Conservation (phyloP, 2,113 vertebrate species). For the Irena cyanogastra region DNA sequence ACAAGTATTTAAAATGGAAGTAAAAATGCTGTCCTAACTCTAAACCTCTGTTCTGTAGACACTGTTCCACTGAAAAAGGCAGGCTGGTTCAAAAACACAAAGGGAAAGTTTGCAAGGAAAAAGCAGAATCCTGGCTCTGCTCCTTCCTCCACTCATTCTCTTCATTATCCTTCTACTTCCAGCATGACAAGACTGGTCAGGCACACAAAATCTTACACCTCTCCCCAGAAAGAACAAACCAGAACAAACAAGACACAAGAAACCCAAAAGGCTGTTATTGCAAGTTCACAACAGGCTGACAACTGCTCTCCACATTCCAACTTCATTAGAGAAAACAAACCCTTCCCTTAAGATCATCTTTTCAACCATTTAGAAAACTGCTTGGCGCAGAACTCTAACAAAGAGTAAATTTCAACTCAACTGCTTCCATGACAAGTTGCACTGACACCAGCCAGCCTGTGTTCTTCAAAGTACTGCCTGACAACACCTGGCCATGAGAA, state of each 20-base stretch:
- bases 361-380: neutral
- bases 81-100: neutral
- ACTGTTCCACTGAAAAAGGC: neutral
- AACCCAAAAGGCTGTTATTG: neutral
- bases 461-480: neutral
- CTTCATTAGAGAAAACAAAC: neutral
- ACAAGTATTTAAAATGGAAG: neutral
- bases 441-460: neutral
- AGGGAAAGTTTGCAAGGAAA: accelerated
- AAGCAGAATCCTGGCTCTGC: neutral
- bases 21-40: neutral
- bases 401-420: neutral
- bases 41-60: neutral
- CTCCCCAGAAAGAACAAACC: neutral
- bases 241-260: neutral
- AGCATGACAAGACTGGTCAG: neutral
- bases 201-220: neutral
- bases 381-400: neutral
- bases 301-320: neutral
- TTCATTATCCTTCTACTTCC: neutral
- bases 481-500: neutral
- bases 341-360: neutral
- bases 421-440: neutral
- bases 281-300: neutral
- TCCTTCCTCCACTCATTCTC: neutral